phyloP scores from a whole-genome alignment of 1,140 invertebrate species.

The Nephotettix cincticeps region DNA sequence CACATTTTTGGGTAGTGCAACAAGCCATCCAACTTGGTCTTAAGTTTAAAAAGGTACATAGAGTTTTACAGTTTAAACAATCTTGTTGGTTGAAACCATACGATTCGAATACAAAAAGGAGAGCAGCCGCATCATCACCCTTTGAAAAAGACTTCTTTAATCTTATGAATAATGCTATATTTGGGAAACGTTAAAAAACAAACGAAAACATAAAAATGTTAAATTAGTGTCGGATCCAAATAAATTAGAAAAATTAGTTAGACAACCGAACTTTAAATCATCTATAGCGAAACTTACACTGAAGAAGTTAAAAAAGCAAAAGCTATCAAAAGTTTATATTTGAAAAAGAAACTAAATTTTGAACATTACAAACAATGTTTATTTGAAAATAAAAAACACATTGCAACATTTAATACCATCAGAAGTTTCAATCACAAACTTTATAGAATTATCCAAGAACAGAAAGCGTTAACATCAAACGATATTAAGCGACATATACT shows the following conservation, averaged over 20 bases:
- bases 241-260: background rate
- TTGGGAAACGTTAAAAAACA: background rate
- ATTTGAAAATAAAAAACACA: too few relatives aligned
- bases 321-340: too few relatives aligned
- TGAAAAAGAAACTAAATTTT: too few relatives aligned
- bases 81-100: background rate
- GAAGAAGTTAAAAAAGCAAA: too few relatives aligned
- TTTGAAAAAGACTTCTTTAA: background rate
- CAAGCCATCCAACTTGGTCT: background rate
- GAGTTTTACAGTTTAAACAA: background rate
- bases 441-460: too few relatives aligned
- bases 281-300: background rate
- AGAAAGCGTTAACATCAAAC: too few relatives aligned
- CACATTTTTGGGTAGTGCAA: background rate
- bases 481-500: too few relatives aligned
- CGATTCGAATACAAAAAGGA: background rate
- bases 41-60: slow-evolving; percentile 4
- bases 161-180: background rate
- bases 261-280: background rate
- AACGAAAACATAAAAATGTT: slow-evolving; percentile 1
- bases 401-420: too few relatives aligned
- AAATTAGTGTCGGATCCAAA: background rate
- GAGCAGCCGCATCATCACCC: background rate
- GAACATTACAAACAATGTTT: too few relatives aligned
- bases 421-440: too few relatives aligned